Conservation (phyloP, 2,797 vertebrate genomes). For the Danio kyathit region DNA sequence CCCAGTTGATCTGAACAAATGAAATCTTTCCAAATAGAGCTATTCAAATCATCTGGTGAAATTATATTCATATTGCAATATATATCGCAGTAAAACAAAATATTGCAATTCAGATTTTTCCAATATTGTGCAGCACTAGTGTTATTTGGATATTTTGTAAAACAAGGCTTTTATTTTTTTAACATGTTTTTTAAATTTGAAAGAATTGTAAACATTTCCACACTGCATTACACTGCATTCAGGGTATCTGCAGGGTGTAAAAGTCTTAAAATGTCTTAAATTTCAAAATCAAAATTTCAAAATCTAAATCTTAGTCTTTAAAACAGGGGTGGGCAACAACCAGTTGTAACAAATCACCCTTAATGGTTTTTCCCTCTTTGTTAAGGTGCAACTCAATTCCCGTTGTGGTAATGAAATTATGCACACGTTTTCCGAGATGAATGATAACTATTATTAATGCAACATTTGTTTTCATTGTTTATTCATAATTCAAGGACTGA, state of each 20-base stretch:
- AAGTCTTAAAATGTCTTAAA: too few relatives aligned
- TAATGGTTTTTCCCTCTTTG: background rate
- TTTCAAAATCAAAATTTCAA: too few relatives aligned
- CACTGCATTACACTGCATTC: background rate
- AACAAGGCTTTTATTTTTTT: background rate
- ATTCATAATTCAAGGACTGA: conserved; percentile 8
- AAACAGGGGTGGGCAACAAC: too few relatives aligned
- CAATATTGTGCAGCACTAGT: too few relatives aligned
- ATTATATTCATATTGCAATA: too few relatives aligned
- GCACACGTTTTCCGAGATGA: background rate
- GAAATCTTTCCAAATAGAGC: too few relatives aligned
- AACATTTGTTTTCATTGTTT: background rate
- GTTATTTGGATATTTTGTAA: background rate
- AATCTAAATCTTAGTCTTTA: too few relatives aligned
- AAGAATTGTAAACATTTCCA: background rate
- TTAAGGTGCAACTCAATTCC: background rate
- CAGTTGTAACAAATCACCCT: background rate
- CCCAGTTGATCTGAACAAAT: too few relatives aligned
- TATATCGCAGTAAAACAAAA: too few relatives aligned
- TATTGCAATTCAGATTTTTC: too few relatives aligned
- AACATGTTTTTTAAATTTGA: background rate
- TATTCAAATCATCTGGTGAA: too few relatives aligned
- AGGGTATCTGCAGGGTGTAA: too few relatives aligned
- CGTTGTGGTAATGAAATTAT: background rate
- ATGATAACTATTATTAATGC: background rate